These are phyloP conservation scores for Phasia obesa DNA, from an alignment of 2,888 invertebrate genomes.

Conservation along the genomic window DNA sequence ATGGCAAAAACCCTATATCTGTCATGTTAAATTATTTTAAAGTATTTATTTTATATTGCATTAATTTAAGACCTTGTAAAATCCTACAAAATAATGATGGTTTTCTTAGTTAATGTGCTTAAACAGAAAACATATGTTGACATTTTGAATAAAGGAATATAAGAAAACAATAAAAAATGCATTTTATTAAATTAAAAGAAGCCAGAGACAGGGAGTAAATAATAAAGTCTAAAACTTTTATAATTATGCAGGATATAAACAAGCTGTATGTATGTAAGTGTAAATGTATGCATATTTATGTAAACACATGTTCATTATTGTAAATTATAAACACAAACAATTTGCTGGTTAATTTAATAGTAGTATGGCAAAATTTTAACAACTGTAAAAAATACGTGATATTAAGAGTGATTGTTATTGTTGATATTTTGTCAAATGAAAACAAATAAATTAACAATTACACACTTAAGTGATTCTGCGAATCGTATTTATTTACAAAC, in stretches of 20 bases:
- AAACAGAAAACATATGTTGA: constrained; percentile 29
- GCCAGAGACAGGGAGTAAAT: background rate
- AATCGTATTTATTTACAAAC: constrained; percentile 64
- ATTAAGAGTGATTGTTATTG: constrained; percentile 79
- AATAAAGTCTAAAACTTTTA: background rate
- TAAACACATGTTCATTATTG: constrained; percentile 46
- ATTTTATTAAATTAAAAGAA: background rate
- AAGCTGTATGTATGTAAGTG: constrained; percentile 22
- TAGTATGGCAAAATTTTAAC: constrained; percentile 54
- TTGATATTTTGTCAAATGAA: constrained; percentile 80
- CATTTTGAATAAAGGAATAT: constrained; percentile 1
- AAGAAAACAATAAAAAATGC: constrained; percentile 4
- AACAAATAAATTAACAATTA: constrained; percentile 82
- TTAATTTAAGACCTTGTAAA: background rate
- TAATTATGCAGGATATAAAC: constrained; percentile 9
- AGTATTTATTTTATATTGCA: no score
- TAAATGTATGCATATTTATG: background rate
- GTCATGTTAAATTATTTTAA: background rate
- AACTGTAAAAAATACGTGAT: constrained; percentile 68
- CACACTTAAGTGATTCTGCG: constrained; percentile 80
- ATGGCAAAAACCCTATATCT: no score
- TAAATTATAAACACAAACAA: constrained; percentile 44
- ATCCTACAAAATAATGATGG: background rate
- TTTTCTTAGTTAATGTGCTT: background rate
- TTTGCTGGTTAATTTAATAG: constrained; percentile 46